A percentile compares a stretch with the other conserved stretches of the same genome.
Evolutionary conservation across 2,113 vertebrate genomes (phyloP).

Genomic region (Lota lota): DNA sequence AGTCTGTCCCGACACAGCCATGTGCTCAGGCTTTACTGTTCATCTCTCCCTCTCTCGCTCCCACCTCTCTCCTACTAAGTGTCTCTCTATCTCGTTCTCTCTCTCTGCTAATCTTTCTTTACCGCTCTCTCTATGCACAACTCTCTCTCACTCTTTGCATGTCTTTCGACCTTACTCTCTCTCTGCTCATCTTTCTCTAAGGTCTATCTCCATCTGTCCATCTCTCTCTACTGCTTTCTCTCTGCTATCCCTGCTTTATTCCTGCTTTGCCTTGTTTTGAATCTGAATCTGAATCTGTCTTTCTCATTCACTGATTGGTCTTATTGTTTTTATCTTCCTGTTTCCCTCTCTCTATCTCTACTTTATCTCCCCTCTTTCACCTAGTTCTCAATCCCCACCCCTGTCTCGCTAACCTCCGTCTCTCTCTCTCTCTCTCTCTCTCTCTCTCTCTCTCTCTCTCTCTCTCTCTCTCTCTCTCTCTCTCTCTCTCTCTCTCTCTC

Average conservation of each 20-base stretch:
- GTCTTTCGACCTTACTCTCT: no score
- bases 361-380: no score
- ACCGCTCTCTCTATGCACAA: background rate
- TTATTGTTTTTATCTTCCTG: no score
- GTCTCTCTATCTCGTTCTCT: background rate
- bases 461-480: slow-evolving; percentile 4
- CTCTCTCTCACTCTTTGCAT: no score
- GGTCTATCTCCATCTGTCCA: background rate
- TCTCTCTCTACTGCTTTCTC: background rate
- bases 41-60: background rate
- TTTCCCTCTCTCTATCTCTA: slow-evolving; percentile 9
- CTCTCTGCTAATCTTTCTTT: background rate
- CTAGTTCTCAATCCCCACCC: no score
- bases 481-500: slow-evolving; percentile 8
- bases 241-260: background rate
- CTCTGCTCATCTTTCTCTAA: no score
- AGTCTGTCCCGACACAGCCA: no score
- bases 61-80: background rate
- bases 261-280: no score
- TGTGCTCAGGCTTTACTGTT: no score
- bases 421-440: no score
- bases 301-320: no score
- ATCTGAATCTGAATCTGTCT: no score
- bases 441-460: background rate
- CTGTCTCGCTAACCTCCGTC: background rate